phyloP scores from a whole-genome alignment of 1,140 invertebrate genomes.

The Nasonia giraulti region DNA sequence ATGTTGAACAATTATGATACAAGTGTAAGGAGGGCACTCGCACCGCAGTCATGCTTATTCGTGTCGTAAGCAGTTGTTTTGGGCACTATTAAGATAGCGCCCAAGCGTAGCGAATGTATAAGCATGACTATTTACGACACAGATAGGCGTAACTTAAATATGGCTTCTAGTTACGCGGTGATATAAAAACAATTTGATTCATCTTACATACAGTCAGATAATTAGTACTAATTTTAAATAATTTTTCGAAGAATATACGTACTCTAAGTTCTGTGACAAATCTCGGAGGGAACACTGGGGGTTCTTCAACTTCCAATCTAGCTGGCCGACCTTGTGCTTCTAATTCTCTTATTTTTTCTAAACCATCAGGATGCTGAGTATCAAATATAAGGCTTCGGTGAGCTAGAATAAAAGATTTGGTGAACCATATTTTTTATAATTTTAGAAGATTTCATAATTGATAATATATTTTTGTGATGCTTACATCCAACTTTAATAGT shows the following conservation, averaged over 20 bases:
- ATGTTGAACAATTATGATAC: no score
- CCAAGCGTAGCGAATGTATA: no score
- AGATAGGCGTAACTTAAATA: no score
- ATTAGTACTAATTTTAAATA: slow-evolving; percentile 19
- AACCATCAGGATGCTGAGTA: slow-evolving; percentile 93
- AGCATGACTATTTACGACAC: no score
- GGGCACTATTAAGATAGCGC: no score
- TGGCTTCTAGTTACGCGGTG: no score
- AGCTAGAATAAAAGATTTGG: slow-evolving; percentile 73
- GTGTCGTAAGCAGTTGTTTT: no score
- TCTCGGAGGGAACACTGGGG: slow-evolving; percentile 83
- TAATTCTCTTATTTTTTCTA: slow-evolving; percentile 92
- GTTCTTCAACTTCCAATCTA: slow-evolving; percentile 87
- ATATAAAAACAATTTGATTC: slow-evolving; percentile 10
- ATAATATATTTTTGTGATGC: slow-evolving; percentile 48
- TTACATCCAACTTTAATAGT: slow-evolving; percentile 87
- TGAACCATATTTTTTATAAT: neutral
- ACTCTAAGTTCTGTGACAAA: slow-evolving; percentile 86
- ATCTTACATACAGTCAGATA: slow-evolving; percentile 8
- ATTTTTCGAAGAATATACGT: slow-evolving; percentile 48
- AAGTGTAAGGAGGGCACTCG: no score
- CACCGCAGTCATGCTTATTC: no score
- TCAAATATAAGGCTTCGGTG: slow-evolving; percentile 90
- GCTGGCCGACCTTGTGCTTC: slow-evolving; percentile 88
- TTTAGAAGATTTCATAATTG: neutral